These are phyloP conservation scores for Cnemophilus loriae DNA, from an alignment of 2,113 vertebrate species.

Conservation along the genomic window DNA sequence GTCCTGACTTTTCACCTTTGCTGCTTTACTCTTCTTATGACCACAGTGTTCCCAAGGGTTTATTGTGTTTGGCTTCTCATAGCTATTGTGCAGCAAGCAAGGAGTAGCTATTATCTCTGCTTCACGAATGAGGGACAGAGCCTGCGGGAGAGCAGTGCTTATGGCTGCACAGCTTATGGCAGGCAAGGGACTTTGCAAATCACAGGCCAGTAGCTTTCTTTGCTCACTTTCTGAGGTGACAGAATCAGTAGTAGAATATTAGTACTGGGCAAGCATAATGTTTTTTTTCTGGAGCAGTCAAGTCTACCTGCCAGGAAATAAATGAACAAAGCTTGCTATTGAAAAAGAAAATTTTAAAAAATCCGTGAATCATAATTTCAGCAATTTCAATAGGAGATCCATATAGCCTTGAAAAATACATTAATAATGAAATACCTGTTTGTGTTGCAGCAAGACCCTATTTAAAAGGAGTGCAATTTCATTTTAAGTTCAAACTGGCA, in stretches of 20 bases:
- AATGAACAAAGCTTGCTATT: neutral
- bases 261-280: neutral
- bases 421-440: neutral
- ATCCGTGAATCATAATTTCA: neutral
- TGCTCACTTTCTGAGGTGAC: neutral
- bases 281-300: neutral
- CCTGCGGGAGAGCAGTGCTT: neutral
- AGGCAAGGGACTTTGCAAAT: neutral
- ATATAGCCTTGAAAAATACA: neutral
- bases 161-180: neutral
- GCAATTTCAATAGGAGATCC: neutral
- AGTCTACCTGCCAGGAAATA: neutral
- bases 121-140: neutral
- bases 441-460: neutral
- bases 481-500: neutral
- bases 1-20: neutral
- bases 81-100: neutral
- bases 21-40: neutral
- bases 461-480: neutral
- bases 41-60: neutral
- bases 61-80: constrained; percentile 2
- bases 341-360: neutral
- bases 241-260: neutral
- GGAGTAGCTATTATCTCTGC: neutral
- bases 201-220: neutral